These are phyloP conservation scores for Atethmia centrago DNA, from an alignment of 2,888 invertebrate genomes.

Conservation along the genomic window DNA sequence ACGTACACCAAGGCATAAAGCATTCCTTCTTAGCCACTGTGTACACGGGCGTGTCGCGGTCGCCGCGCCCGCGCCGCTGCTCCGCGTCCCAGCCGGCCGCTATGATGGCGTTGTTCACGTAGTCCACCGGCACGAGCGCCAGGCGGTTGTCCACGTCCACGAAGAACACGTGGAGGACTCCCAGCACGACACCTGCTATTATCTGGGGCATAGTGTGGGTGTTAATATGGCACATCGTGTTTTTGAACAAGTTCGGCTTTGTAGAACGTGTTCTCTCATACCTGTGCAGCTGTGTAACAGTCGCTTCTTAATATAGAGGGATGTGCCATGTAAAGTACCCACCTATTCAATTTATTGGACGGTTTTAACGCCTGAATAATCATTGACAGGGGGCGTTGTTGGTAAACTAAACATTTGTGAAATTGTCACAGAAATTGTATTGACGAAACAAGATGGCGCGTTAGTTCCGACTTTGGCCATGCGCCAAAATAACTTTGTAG, in stretches of 20 bases:
- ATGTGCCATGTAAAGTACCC: no score
- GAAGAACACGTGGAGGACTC: slow-evolving; percentile 34
- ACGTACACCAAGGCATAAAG: slow-evolving; percentile 40
- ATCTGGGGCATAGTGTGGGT: slow-evolving; percentile 24
- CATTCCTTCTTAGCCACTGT: slow-evolving; percentile 29
- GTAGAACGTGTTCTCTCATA: no score
- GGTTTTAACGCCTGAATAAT: no score
- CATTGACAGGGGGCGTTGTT: no score
- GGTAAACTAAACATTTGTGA: not conserved
- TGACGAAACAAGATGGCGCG: no score
- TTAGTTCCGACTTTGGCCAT: not conserved
- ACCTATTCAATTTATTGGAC: no score
- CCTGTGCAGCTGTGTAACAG: no score
- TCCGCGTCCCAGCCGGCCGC: slow-evolving; percentile 46
- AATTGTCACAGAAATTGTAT: not conserved
- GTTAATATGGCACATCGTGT: not conserved
- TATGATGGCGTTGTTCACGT: slow-evolving; percentile 52
- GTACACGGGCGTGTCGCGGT: slow-evolving; percentile 3
- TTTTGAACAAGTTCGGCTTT: not conserved
- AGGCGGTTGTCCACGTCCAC: slow-evolving; percentile 10
- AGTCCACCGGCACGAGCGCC: slow-evolving; percentile 41
- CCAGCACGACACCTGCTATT: slow-evolving; percentile 13
- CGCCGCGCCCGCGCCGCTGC: slow-evolving; percentile 2
- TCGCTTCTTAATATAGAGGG: no score
- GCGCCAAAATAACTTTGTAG: not conserved